phyloP scores from a whole-genome alignment of 2,113 vertebrate genomes.

The Python bivittatus region DNA sequence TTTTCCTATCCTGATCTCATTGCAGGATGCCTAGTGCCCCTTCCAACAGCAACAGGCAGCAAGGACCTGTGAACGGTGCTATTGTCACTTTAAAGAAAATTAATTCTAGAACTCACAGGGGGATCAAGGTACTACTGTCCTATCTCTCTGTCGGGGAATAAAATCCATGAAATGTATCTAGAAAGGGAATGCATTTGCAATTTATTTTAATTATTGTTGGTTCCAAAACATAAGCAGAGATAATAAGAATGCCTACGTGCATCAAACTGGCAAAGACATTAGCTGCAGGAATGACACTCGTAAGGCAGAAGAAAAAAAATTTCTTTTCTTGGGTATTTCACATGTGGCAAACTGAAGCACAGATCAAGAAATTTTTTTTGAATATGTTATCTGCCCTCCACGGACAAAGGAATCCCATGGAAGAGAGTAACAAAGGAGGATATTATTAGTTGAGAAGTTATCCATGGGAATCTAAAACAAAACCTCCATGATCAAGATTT shows the following conservation, averaged over 20 bases:
- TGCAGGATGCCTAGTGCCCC: neutral
- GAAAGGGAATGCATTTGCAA: constrained; percentile 3
- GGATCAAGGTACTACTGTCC: constrained; percentile 11
- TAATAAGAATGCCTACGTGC: neutral
- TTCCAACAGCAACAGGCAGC: neutral
- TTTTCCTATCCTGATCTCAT: neutral
- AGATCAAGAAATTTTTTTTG: too few relatives aligned
- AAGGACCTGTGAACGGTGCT: neutral
- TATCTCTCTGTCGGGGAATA: constrained; percentile 3
- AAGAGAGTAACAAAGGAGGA: neutral
- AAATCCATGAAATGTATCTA: constrained; percentile 12
- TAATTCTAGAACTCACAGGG: neutral
- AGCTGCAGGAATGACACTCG: neutral
- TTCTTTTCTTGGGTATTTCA: neutral
- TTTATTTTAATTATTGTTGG: constrained; percentile 40
- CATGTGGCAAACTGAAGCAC: constrained; percentile 6
- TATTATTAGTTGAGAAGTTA: neutral
- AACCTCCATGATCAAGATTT: neutral
- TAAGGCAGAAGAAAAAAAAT: neutral
- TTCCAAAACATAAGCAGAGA: constrained; percentile 29
- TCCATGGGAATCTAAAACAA: neutral
- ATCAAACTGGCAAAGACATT: neutral
- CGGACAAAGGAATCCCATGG: neutral
- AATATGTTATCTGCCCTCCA: neutral
- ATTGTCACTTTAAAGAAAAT: constrained; percentile 15